Evolutionary conservation across 2,113 vertebrate genomes (phyloP).

Genomic region (Amia ocellicauda): DNA sequence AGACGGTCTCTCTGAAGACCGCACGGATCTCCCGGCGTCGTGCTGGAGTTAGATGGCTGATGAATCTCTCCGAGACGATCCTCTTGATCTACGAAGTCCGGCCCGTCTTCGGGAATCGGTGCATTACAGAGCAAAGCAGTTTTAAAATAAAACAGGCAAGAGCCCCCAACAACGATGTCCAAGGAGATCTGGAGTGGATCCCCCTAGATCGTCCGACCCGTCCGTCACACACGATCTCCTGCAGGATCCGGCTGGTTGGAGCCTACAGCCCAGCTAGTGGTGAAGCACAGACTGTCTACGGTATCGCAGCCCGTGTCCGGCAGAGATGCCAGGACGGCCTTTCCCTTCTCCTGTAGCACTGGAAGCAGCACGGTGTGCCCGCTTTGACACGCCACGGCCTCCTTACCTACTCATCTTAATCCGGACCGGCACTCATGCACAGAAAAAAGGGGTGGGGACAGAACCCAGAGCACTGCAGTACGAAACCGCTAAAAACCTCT

Average conservation of each 20-base stretch:
- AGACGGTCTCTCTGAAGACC: conserved; percentile 27
- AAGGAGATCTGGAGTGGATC: no score
- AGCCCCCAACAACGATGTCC: no score
- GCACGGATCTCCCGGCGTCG: neutral
- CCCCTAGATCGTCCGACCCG: no score
- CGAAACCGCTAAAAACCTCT: conserved; percentile 58
- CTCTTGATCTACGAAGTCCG: no score
- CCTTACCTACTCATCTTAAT: conserved; percentile 88
- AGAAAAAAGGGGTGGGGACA: conserved; percentile 59
- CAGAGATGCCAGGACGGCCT: conserved; percentile 18
- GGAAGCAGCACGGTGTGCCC: conserved; percentile 80
- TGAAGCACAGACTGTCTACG: conserved; percentile 15
- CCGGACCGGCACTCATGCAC: conserved; percentile 59
- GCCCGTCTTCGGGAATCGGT: no score
- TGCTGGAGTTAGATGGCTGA: no score
- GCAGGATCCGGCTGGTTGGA: no score
- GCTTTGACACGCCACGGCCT: conserved; percentile 59
- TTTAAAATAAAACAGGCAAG: no score
- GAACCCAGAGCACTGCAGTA: conserved; percentile 52
- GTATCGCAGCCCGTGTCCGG: neutral
- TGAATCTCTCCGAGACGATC: no score
- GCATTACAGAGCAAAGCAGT: no score
- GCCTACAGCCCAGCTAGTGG: neutral
- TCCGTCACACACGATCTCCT: no score
- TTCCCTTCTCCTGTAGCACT: conserved; percentile 59